These are phyloP conservation scores for Oncopodura yosiiana DNA, from an alignment of 1,140 invertebrate species.

Conservation along the genomic window DNA sequence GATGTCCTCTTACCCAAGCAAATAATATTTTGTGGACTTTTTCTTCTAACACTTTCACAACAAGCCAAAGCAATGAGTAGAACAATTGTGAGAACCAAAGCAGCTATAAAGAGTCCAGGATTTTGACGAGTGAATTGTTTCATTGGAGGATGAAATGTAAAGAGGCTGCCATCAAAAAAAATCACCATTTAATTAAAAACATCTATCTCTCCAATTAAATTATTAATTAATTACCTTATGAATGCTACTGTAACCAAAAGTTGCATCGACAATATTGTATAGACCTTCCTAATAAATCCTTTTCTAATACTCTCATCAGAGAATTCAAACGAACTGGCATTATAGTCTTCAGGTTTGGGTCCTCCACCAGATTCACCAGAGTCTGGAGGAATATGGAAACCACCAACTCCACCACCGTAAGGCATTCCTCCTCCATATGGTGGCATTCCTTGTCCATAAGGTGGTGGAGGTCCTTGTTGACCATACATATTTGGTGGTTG, in stretches of 20 bases:
- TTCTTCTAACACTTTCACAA: slow-evolving; percentile 69
- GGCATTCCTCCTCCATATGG: background rate
- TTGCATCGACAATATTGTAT: slow-evolving; percentile 38
- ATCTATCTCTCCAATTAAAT: background rate
- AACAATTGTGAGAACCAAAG: slow-evolving; percentile 60
- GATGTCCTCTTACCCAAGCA: too few species aligned
- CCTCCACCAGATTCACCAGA: slow-evolving; percentile 31
- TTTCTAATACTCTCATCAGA: slow-evolving; percentile 59
- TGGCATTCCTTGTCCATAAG: background rate
- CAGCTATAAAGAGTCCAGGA: slow-evolving; percentile 50
- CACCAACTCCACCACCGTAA: too few species aligned
- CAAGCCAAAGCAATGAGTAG: slow-evolving; percentile 75
- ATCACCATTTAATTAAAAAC: slow-evolving; percentile 45
- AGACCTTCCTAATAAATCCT: slow-evolving; percentile 54
- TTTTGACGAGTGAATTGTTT: slow-evolving; percentile 35
- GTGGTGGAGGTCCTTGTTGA: background rate
- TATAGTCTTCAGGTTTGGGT: slow-evolving; percentile 44
- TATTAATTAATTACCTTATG: slow-evolving; percentile 35
- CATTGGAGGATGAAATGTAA: slow-evolving; percentile 43
- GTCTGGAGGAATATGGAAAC: background rate
- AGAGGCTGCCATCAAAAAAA: slow-evolving; percentile 44
- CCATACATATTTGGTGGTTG: background rate
- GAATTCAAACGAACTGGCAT: slow-evolving; percentile 64
- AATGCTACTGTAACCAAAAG: slow-evolving; percentile 45
- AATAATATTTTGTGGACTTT: slow-evolving; percentile 78